Conservation (phyloP, 2,888 invertebrate genomes). For the Phasia obesa region DNA sequence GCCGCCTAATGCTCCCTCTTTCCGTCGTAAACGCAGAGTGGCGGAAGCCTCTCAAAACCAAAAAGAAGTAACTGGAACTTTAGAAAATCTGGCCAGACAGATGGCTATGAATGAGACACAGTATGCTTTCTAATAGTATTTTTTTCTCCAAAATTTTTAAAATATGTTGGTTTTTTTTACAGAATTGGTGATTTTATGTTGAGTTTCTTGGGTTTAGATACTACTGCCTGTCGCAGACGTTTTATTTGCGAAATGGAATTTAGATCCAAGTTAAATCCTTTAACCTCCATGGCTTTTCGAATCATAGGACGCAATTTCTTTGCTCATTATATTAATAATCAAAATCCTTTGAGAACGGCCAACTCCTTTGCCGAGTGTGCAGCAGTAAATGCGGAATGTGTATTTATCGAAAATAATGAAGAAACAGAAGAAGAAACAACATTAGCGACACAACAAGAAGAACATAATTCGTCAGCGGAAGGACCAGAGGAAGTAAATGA, state of each 20-base stretch:
- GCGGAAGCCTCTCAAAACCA: neutral
- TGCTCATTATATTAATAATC: slow-evolving; percentile 78
- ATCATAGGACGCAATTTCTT: slow-evolving; percentile 81
- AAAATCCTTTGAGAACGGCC: slow-evolving; percentile 76
- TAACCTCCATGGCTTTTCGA: slow-evolving; percentile 81
- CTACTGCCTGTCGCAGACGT: slow-evolving; percentile 82
- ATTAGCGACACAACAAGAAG: neutral
- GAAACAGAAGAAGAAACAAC: neutral
- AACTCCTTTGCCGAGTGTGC: slow-evolving; percentile 80
- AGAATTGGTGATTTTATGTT: slow-evolving; percentile 82
- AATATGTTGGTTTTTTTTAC: neutral
- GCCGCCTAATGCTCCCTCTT: slow-evolving; percentile 54
- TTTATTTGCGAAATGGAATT: slow-evolving; percentile 84
- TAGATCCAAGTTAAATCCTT: slow-evolving; percentile 80
- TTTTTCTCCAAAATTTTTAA: neutral
- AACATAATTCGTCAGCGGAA: neutral
- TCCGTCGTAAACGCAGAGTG: slow-evolving; percentile 74
- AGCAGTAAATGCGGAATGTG: slow-evolving; percentile 79
- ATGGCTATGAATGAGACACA: slow-evolving; percentile 77
- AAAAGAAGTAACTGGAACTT: slow-evolving; percentile 12
- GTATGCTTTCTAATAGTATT: slow-evolving; percentile 72
- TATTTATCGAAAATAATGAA: slow-evolving; percentile 74
- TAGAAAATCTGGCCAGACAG: slow-evolving; percentile 57
- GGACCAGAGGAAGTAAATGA: neutral
- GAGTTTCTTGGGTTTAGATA: slow-evolving; percentile 80